These are phyloP conservation scores for Acheta domesticus DNA, from an alignment of 2,888 invertebrate species.

Conservation along the genomic window DNA sequence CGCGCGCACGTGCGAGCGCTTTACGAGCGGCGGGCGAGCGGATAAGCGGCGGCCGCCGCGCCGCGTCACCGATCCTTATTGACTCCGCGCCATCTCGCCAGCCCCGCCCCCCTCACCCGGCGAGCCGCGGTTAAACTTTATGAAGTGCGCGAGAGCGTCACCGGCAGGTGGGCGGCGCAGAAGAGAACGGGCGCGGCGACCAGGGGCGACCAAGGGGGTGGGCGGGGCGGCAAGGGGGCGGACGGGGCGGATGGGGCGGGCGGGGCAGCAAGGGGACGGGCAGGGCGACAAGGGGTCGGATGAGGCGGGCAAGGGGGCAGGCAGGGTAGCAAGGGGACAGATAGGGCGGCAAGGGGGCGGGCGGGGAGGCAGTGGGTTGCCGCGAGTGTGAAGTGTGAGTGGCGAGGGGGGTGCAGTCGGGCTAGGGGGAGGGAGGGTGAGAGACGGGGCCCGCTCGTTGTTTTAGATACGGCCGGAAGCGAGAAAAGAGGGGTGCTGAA, in stretches of 20 bases:
- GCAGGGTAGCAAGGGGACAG: neutral
- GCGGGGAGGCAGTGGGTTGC: neutral
- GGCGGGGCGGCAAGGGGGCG: neutral
- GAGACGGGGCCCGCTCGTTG: neutral
- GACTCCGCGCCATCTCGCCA: neutral
- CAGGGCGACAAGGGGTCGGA: neutral
- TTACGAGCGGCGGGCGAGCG: neutral
- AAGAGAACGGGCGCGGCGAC: neutral
- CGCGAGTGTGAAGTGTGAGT: too few relatives aligned
- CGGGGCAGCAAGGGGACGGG: neutral
- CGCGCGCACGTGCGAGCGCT: too few relatives aligned
- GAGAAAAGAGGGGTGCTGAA: conserved; percentile 5
- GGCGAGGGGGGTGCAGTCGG: neutral
- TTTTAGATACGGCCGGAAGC: neutral
- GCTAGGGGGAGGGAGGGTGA: neutral
- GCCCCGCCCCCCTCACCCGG: neutral
- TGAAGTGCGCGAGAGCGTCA: neutral
- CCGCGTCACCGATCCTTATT: neutral
- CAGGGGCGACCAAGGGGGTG: neutral
- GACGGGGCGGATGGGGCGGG: neutral
- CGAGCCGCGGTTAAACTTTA: neutral
- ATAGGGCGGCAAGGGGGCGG: neutral
- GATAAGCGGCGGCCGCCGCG: neutral
- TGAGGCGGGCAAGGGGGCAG: neutral
- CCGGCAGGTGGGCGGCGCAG: neutral